Conservation (phyloP, 2,888 invertebrate species). For the Megalurothrips usitatus region DNA sequence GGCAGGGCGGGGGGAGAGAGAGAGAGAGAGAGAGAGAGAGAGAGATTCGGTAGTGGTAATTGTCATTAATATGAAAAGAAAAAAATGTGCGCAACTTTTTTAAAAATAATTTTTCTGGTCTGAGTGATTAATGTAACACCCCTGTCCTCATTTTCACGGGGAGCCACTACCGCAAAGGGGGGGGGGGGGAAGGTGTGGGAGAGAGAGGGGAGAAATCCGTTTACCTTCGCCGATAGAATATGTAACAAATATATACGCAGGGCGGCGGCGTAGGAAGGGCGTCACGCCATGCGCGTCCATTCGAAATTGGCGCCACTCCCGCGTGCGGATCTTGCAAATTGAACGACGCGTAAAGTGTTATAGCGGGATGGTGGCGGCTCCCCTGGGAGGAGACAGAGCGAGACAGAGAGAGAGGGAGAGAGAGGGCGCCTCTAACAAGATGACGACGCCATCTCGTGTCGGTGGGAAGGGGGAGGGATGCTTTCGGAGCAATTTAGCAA, state of each 20-base stretch:
- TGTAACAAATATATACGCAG: not conserved
- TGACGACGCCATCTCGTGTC: not conserved
- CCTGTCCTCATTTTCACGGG: too few species aligned
- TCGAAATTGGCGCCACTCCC: too few species aligned
- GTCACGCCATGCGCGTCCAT: too few species aligned
- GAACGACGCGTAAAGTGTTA: not conserved
- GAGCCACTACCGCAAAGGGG: not conserved
- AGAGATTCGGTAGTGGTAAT: not conserved
- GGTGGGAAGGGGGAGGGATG: not conserved
- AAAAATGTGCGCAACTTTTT: too few species aligned
- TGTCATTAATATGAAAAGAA: too few species aligned
- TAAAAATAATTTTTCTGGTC: too few species aligned
- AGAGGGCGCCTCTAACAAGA: not conserved
- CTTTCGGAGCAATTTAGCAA: not conserved
- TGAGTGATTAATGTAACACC: too few species aligned
- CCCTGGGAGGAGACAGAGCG: not conserved
- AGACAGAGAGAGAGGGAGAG: not conserved
- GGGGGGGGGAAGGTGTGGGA: not conserved
- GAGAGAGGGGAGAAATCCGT: not conserved
- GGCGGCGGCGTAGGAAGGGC: not conserved
- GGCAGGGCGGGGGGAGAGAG: not conserved
- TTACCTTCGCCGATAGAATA: too few species aligned
- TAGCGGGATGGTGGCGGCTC: not conserved
- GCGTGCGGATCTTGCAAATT: not conserved
- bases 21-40: constrained; percentile 18